Evolutionary conservation across 2,888 invertebrate genomes (phyloP).

Genomic region (Callosobruchus maculatus): DNA sequence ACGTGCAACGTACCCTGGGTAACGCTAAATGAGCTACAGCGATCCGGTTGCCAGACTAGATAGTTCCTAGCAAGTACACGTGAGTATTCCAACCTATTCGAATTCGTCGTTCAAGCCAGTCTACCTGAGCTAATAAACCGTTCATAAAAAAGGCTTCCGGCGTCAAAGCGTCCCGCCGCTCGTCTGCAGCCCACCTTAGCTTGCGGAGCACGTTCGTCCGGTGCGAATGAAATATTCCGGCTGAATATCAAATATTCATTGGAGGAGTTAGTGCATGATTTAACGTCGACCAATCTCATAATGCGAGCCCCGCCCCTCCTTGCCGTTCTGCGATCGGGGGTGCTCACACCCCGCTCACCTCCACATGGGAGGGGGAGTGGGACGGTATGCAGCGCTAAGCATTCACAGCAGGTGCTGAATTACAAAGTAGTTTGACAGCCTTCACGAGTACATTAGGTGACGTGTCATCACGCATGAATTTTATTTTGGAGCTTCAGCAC

Average conservation of each 20-base stretch:
- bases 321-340: neutral
- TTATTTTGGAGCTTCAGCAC: too few relatives aligned
- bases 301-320: conserved; percentile 20
- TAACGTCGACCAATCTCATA: conserved; percentile 28
- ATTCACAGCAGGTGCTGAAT: conserved; percentile 9
- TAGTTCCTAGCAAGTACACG: too few relatives aligned
- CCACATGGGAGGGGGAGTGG: neutral
- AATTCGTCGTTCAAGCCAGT: too few relatives aligned
- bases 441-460: too few relatives aligned
- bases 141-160: conserved; percentile 25
- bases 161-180: conserved; percentile 3
- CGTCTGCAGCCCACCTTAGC: conserved; percentile 16
- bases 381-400: conserved; percentile 8
- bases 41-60: too few relatives aligned
- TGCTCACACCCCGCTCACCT: neutral
- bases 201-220: conserved; percentile 21
- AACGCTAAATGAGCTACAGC: too few relatives aligned
- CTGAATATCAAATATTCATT: conserved; percentile 29
- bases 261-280: conserved; percentile 28
- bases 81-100: too few relatives aligned
- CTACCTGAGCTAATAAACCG: conserved; percentile 17
- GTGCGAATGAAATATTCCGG: conserved; percentile 26
- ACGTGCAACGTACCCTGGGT: too few relatives aligned
- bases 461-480: too few relatives aligned
- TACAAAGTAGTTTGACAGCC: conserved; percentile 2